Conservation (phyloP, 1,140 invertebrate genomes). For the Amyelois transitella region DNA sequence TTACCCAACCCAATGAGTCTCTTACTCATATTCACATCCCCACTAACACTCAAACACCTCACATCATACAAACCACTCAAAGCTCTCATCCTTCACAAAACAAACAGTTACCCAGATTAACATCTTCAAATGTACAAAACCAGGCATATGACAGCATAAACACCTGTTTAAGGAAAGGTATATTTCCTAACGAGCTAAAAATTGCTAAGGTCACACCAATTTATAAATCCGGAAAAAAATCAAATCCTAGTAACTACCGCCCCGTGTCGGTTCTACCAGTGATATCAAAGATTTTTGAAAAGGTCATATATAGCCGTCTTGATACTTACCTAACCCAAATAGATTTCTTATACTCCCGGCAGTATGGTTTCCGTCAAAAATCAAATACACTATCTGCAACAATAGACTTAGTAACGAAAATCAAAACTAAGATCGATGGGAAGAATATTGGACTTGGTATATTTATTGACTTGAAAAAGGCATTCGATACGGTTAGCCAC, state of each 20-base stretch:
- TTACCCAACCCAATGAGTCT: no score
- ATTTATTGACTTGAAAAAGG: constrained; percentile 12
- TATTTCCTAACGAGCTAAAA: neutral
- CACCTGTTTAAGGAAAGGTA: neutral
- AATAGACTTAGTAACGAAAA: no score
- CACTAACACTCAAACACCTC: no score
- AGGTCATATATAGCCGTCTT: neutral
- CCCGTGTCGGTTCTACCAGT: neutral
- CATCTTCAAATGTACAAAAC: no score
- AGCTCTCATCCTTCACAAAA: no score
- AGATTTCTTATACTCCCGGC: neutral
- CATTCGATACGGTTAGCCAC: constrained; percentile 3
- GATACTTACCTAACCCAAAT: neutral
- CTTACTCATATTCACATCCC: no score
- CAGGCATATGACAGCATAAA: no score
- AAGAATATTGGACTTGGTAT: constrained; percentile 6
- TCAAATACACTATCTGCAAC: neutral
- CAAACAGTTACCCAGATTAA: no score
- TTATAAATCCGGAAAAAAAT: neutral
- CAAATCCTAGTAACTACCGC: neutral
- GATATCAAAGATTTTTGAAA: neutral
- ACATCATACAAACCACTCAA: no score
- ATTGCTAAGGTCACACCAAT: neutral
- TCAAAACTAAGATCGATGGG: constrained; percentile 10
- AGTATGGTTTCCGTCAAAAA: no score